These are phyloP conservation scores for Gallinago jamesoni DNA, from an alignment of 2,113 vertebrate genomes.

Conservation along the genomic window DNA sequence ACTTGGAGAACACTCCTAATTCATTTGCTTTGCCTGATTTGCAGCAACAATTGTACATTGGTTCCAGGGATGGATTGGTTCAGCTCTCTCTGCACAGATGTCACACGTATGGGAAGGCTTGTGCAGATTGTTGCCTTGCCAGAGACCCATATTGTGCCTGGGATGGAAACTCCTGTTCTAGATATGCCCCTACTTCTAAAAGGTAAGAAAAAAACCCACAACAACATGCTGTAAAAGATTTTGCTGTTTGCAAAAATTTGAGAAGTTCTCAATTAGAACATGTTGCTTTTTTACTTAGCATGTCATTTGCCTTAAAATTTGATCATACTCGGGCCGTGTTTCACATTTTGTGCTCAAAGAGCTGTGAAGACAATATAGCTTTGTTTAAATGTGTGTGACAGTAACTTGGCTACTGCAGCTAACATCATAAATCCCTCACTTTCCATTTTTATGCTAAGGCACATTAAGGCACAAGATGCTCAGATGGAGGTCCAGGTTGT, in stretches of 20 bases:
- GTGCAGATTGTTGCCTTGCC: constrained; percentile 96
- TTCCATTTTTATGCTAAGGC: neutral
- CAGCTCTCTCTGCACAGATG: constrained; percentile 95
- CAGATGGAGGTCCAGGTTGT: neutral
- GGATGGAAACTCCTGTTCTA: constrained; percentile 92
- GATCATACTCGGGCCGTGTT: neutral
- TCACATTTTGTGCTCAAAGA: neutral
- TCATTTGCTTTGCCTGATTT: constrained; percentile 72
- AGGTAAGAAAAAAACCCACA: constrained; percentile 73
- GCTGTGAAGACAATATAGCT: constrained; percentile 10
- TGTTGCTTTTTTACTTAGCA: constrained; percentile 4
- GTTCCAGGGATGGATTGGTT: constrained; percentile 87
- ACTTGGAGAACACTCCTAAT: constrained; percentile 55
- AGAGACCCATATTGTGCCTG: constrained; percentile 98
- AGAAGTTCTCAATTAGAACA: neutral
- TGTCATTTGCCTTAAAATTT: constrained; percentile 29
- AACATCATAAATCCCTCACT: neutral
- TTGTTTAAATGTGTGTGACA: constrained; percentile 6
- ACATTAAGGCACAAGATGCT: neutral
- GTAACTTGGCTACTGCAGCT: neutral
- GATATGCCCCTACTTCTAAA: constrained; percentile 93
- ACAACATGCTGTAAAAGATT: neutral
- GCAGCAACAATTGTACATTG: constrained; percentile 95
- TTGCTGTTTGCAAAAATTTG: neutral
- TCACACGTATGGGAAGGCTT: constrained; percentile 92